Evolutionary conservation across 2,888 invertebrate genomes (phyloP).

Genomic region (Trichogramma evanescens): DNA sequence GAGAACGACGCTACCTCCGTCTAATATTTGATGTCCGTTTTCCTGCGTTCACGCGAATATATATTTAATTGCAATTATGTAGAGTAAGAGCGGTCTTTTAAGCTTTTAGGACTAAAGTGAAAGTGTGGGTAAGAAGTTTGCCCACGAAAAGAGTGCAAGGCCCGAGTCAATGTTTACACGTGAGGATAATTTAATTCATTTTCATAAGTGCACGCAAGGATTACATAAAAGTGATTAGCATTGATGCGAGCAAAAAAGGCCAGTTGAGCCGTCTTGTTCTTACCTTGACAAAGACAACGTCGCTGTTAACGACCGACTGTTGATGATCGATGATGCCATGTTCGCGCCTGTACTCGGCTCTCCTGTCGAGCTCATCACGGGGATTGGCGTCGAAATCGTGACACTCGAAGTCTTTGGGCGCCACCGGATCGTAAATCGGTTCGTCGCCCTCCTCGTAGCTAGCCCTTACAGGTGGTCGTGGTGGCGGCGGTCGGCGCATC

Average conservation of each 20-base stretch:
- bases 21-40: constrained; percentile 32
- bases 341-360: constrained; percentile 36
- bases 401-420: constrained; percentile 42
- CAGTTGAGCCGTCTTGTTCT: background rate
- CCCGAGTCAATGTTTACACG: too few species aligned
- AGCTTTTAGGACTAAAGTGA: too few species aligned
- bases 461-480: constrained; percentile 8
- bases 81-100: background rate
- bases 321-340: constrained; percentile 28
- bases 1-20: constrained; percentile 14
- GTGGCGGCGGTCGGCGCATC: constrained; percentile 16
- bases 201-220: too few species aligned
- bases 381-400: constrained; percentile 45
- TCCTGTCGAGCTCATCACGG: constrained; percentile 39
- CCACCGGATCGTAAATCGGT: constrained; percentile 44
- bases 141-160: too few species aligned
- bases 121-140: too few species aligned
- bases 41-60: constrained; percentile 27
- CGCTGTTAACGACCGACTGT: constrained; percentile 19
- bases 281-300: constrained; percentile 19
- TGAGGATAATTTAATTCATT: too few species aligned
- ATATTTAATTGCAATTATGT: background rate
- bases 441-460: constrained; percentile 23
- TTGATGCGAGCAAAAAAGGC: too few species aligned
- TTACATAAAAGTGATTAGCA: too few species aligned